Conservation (phyloP, 2,888 invertebrate species). For the Agrotis clavis region DNA sequence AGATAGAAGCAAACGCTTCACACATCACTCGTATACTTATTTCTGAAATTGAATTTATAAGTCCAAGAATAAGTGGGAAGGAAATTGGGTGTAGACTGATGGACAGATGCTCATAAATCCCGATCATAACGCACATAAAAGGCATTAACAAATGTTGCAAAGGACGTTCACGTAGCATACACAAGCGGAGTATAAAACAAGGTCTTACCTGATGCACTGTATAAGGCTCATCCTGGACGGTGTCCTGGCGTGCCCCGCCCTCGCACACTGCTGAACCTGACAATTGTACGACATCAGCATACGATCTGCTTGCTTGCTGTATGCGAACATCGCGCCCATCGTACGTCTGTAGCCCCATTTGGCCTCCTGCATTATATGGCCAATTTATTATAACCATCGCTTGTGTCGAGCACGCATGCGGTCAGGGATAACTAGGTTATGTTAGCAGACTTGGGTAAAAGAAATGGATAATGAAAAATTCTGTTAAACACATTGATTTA, state of each 20-base stretch:
- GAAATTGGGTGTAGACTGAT: slow-evolving; percentile 27
- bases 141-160: slow-evolving; percentile 3
- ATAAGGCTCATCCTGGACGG: slow-evolving; percentile 93
- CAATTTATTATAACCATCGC: slow-evolving; percentile 76
- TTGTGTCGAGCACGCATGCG: slow-evolving; percentile 72
- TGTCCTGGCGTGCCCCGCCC: slow-evolving; percentile 85
- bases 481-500: slow-evolving; percentile 31
- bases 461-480: slow-evolving; percentile 25
- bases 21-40: slow-evolving; percentile 27
- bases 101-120: slow-evolving; percentile 27
- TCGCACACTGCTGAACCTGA: slow-evolving; percentile 89
- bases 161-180: slow-evolving; percentile 4
- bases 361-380: slow-evolving; percentile 87
- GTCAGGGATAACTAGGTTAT: slow-evolving; percentile 36
- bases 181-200: slow-evolving; percentile 5
- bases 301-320: slow-evolving; percentile 89
- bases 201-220: slow-evolving; percentile 94
- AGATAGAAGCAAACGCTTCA: slow-evolving; percentile 55
- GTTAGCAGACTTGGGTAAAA: slow-evolving; percentile 36
- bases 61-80: slow-evolving; percentile 26
- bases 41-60: slow-evolving; percentile 42
- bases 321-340: slow-evolving; percentile 90
- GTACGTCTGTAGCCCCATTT: slow-evolving; percentile 91
- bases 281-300: slow-evolving; percentile 91
- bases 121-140: slow-evolving; percentile 31